phyloP scores from a whole-genome alignment of 2,888 invertebrate species.

The Euphydryas editha region DNA sequence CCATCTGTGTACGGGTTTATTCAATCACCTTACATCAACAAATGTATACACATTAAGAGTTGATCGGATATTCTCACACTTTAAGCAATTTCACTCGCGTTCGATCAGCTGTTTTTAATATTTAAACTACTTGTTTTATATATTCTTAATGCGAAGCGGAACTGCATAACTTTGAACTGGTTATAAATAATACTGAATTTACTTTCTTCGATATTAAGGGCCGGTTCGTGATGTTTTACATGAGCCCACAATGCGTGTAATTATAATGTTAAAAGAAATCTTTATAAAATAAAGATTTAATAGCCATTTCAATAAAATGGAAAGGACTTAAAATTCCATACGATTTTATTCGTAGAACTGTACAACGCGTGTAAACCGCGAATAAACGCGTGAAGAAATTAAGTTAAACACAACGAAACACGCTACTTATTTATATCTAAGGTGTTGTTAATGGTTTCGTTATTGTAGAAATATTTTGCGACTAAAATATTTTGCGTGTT shows the following conservation, averaged over 20 bases:
- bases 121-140: slow-evolving; percentile 17
- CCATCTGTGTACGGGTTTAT: too few relatives aligned
- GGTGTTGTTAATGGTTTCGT: too few relatives aligned
- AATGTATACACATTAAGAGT: slow-evolving; percentile 2
- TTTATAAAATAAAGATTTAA: too few relatives aligned
- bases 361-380: not conserved
- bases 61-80: not conserved
- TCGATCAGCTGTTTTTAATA: slow-evolving; percentile 22
- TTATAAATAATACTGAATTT: slow-evolving; percentile 36
- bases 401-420: too few relatives aligned
- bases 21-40: too few relatives aligned
- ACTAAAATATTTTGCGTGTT: too few relatives aligned
- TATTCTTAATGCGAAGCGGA: slow-evolving; percentile 29
- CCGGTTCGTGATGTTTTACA: slow-evolving; percentile 16
- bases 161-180: slow-evolving; percentile 41
- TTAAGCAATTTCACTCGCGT: not conserved
- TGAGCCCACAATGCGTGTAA: slow-evolving; percentile 14
- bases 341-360: slow-evolving; percentile 9
- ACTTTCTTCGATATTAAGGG: slow-evolving; percentile 41
- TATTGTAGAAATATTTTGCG: too few relatives aligned
- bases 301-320: slow-evolving; percentile 19
- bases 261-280: slow-evolving; percentile 28
- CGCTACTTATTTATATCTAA: too few relatives aligned
- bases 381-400: not conserved
- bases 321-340: slow-evolving; percentile 15